Conservation (phyloP, 1,140 invertebrate species). For the Bemisia tabaci region DNA sequence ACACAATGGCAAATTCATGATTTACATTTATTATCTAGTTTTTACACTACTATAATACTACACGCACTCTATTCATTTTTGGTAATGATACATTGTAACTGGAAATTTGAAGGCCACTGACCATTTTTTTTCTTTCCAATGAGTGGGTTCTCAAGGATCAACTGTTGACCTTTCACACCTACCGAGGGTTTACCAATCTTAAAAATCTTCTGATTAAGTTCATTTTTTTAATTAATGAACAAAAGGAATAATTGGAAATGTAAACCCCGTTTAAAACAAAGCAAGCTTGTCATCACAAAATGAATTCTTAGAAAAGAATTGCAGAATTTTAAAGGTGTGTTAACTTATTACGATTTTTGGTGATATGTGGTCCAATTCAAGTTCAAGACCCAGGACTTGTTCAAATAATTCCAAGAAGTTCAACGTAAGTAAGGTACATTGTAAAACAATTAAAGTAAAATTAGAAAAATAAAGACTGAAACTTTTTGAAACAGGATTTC, state of each 20-base stretch:
- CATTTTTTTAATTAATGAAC: too few species aligned
- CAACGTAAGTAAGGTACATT: not conserved
- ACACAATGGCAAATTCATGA: not conserved
- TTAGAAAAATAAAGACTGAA: not conserved
- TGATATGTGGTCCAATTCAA: not conserved
- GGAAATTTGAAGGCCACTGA: too few species aligned
- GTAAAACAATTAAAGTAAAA: not conserved
- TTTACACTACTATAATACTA: not conserved
- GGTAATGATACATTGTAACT: too few species aligned
- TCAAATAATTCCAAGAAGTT: not conserved
- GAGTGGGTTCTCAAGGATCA: not conserved
- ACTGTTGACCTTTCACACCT: too few species aligned
- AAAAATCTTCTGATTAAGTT: too few species aligned
- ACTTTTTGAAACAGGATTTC: not conserved
- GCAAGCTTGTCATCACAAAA: too few species aligned
- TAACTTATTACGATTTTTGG: too few species aligned
- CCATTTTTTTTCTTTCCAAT: not conserved
- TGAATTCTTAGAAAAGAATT: too few species aligned
- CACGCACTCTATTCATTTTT: not conserved
- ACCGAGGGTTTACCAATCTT: too few species aligned
- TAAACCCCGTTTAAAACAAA: too few species aligned
- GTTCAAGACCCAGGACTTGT: not conserved
- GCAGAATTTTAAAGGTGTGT: too few species aligned
- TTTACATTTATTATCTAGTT: not conserved
- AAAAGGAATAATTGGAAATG: too few species aligned